Evolutionary conservation across 1,140 invertebrate species (phyloP).

Genomic region (Heliconius himera): DNA sequence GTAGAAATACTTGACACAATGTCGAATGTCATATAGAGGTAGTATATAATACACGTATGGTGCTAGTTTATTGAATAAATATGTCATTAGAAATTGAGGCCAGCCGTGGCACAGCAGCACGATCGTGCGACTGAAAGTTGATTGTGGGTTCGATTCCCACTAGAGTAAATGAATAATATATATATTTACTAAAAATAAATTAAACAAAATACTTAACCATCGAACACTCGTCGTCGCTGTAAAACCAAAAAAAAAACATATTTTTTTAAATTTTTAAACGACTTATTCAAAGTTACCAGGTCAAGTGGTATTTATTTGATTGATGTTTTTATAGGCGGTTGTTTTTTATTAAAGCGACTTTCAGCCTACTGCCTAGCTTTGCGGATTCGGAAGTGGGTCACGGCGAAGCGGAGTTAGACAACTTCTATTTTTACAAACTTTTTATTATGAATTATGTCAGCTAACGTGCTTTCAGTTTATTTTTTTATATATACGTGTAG

Average conservation of each 20-base stretch:
- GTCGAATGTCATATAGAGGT: not conserved
- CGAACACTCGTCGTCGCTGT: too few species aligned
- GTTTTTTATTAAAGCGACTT: conserved; percentile 20
- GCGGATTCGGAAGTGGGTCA: conserved; percentile 28
- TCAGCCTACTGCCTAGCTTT: conserved; percentile 25
- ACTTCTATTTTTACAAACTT: conserved; percentile 25
- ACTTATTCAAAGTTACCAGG: not conserved
- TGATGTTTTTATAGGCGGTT: conserved; percentile 20
- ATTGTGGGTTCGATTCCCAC: too few species aligned
- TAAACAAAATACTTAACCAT: too few species aligned
- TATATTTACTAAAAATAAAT: too few species aligned
- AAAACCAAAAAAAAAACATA: not conserved
- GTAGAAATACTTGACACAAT: conserved; percentile 8
- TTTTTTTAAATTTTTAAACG: not conserved
- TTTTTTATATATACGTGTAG: not conserved
- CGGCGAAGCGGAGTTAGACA: conserved; percentile 20
- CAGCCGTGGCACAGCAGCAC: too few species aligned
- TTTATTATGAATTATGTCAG: conserved; percentile 13
- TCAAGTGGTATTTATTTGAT: conserved; percentile 21
- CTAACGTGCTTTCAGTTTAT: not conserved
- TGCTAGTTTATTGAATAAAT: not conserved
- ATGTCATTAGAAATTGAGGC: not conserved
- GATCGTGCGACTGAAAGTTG: too few species aligned
- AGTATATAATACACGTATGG: not conserved
- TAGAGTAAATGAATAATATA: too few species aligned